Base-by-base conservation (phyloP, 1,140 invertebrate species). In the Cephus cinctus region DNA sequence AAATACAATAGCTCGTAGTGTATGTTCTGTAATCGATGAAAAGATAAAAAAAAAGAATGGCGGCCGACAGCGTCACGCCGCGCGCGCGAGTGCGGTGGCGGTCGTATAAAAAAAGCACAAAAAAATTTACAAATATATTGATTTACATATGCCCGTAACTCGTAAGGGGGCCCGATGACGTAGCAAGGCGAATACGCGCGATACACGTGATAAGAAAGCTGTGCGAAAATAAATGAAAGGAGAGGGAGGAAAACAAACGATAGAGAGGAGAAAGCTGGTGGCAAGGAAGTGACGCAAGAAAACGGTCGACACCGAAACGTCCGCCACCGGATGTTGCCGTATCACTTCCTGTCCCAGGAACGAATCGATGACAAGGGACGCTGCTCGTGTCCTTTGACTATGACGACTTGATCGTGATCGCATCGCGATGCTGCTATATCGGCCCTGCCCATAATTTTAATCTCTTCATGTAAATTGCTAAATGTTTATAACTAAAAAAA, bases 131-230 rank as follows among this genome's bases (percentile, higher is more conserved):
- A 77, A 77, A 77, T 76, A 69, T 77, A 77, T 77, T 77, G 75
- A 74, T 77, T 77, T 77, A 77, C 75, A 77, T 77, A 77, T 77
- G 73, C 73, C 73, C 73, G 74, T 77, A 75, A 77, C 69, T 75
- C 64, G 66, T 75, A 77, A 75, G 74, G 32, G 72, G 71, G 65
- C 53, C n/a, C 63, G 65, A 61, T 59, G 53, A 65, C 58, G 64
- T 60, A 64, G 54, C 57, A 34, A 9, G 9, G 8, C 19, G 9
- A 30, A 30, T 31, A 35, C 25, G 11, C 31, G 15, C 23, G 32
- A 45, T 35, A 32, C 8, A 27, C 4, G 31, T 27, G 21, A 32
- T 23, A 20, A 18, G 11, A 12, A 8, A 3, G 11, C 11, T 15
- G n/a, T 27, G 31, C 9, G 4, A 31, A 20, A 39, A 25, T 18